Evolutionary conservation across 2,797 vertebrate species (phyloP).

Genomic region (Capromys pilorides): DNA sequence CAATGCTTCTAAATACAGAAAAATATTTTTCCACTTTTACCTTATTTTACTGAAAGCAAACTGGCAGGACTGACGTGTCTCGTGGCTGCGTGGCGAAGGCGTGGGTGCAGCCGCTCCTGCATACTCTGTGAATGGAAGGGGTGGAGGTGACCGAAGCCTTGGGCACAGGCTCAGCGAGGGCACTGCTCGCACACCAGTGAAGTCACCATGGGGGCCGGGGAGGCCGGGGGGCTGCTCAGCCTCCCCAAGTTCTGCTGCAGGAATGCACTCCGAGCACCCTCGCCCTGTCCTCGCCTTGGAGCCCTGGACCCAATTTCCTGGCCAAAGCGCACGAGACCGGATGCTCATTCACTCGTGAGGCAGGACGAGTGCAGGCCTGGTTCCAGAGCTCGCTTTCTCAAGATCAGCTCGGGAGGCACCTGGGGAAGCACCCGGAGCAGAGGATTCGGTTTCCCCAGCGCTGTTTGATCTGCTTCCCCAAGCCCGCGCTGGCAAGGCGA

Average conservation of each 20-base stretch:
- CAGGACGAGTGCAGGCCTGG: neutral
- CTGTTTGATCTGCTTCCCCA: neutral
- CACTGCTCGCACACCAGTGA: neutral
- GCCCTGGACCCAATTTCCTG: neutral
- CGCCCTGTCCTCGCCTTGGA: neutral
- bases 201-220: neutral
- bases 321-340: neutral
- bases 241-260: neutral
- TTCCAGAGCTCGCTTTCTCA: neutral
- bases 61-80: neutral
- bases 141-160: too few species aligned
- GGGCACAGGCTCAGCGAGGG: neutral
- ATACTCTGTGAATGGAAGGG: neutral
- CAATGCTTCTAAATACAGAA: neutral
- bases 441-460: neutral
- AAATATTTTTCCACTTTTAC: neutral
- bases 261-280: neutral
- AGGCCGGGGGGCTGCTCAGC: neutral
- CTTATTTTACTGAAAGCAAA: conserved; percentile 24
- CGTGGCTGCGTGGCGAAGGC: neutral
- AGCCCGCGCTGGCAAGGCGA: neutral
- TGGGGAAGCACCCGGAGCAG: neutral
- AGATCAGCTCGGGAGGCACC: neutral
- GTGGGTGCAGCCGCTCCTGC: neutral
- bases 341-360: neutral